A percentile compares a stretch with the other conserved stretches of the same genome.
phyloP scores from a whole-genome alignment of 2,797 vertebrate species.

The Chelonia mydas region DNA sequence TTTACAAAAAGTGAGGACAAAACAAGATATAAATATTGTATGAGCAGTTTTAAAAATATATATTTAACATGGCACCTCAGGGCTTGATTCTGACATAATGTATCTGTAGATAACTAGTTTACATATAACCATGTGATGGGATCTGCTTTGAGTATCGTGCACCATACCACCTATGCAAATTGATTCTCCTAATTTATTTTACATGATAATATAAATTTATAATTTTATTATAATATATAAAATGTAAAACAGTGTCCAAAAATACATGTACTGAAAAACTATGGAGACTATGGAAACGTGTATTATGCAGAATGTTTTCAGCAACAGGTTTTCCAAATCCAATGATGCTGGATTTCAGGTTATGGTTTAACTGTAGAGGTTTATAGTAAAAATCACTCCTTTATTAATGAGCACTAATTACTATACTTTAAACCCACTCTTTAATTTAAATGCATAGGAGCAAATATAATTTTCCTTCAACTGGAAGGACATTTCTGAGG shows the following conservation, averaged over 20 bases:
- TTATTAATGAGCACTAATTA: constrained; percentile 17
- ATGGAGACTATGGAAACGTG: neutral
- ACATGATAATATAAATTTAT: neutral
- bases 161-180: neutral
- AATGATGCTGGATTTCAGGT: neutral
- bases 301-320: neutral
- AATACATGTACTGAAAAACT: neutral
- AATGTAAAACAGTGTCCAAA: neutral
- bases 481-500: neutral
- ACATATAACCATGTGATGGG: neutral
- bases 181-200: neutral
- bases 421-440: neutral
- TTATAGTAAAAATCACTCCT: constrained; percentile 33
- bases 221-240: neutral
- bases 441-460: neutral
- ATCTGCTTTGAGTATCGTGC: fast-evolving
- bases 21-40: neutral
- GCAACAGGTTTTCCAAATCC: neutral
- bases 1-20: neutral
- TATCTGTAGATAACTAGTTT: constrained; percentile 15
- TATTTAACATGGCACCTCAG: constrained; percentile 10
- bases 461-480: neutral
- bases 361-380: neutral
- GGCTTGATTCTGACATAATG: neutral
- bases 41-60: constrained; percentile 5